Evolutionary conservation across 2,113 vertebrate genomes (phyloP), one percentile per base, ranked within the genome.

Genomic region (Ophiodon elongatus): DNA sequence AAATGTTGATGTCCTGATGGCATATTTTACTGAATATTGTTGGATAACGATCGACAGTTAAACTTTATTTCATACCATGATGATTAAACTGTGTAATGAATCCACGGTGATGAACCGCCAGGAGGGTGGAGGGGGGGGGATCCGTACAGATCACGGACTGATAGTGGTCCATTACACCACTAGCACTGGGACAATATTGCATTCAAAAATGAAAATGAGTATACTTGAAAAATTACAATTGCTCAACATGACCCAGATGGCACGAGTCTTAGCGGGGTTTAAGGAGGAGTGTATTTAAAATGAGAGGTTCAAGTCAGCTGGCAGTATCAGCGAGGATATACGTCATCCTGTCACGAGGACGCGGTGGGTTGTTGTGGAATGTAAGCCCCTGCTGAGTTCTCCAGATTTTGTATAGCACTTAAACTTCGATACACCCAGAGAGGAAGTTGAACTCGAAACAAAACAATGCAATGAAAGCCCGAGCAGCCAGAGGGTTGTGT

Each of bases 401-500:
- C 41, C 52, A 21, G 31, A 25, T 57, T 41, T 60, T 56, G 76
- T 65, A 65, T 31, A 27, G 67, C 43, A 2, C 67, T 66, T 35
- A 76, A 75, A 81, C 77, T 75, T 17, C 8, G 27, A 75, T 64
- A 73, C 72, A 82, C 56, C 35, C 72, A 2, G 45, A 76, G 15
- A 66, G 43, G 47, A 76, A 29, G 57, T 78, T 6, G 35, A 67
- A 45, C 43, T 45, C 4, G 13, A 70, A 72, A 84, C 70, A 76
- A 91, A 91, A 85, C 83, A 88, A 79, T 35, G 54, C 73, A 74
- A n/a, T 68, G 66, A 76, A 57, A 50, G 60, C 52, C 37, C 13
- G 50, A 54, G 65, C 75, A 60, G 76, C 21, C 68, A 39, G 45
- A 56, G 43, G 27, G 25, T 27, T 37, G 74, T 31, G 1, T 70